A percentile compares a stretch with the other conserved stretches of the same genome.
These are phyloP conservation scores for Sminthurinus signatus DNA, from an alignment of 1,140 invertebrate genomes.

Conservation along the genomic window DNA sequence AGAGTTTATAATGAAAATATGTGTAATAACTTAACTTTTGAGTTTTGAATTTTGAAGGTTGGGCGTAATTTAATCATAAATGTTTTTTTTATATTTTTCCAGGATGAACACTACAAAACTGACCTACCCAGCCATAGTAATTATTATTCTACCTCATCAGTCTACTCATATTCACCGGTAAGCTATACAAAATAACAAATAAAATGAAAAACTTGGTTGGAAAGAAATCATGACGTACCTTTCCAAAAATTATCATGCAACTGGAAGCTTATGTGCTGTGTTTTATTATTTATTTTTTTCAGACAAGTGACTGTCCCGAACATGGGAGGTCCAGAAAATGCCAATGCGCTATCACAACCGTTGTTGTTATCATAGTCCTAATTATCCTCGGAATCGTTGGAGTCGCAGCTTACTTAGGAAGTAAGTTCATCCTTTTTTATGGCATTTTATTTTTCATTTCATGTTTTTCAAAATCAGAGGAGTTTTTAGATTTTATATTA, in stretches of 20 bases:
- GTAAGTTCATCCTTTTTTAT: too few relatives aligned
- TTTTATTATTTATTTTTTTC: slow-evolving; percentile 13
- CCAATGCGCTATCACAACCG: slow-evolving; percentile 22
- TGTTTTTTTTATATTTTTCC: slow-evolving; percentile 15
- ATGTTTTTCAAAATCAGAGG: too few relatives aligned
- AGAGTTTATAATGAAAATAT: too few relatives aligned
- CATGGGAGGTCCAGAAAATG: slow-evolving; percentile 33
- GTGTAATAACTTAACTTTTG: too few relatives aligned
- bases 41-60: too few relatives aligned
- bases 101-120: slow-evolving; percentile 34
- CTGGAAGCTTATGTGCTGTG: too few relatives aligned
- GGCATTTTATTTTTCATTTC: too few relatives aligned
- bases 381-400: slow-evolving; percentile 36
- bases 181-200: neutral
- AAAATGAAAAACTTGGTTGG: neutral
- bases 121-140: slow-evolving; percentile 27
- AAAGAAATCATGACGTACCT: neutral
- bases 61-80: too few relatives aligned
- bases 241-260: too few relatives aligned
- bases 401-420: slow-evolving; percentile 37
- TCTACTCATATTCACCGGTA: slow-evolving; percentile 39
- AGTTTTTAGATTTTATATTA: too few relatives aligned
- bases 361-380: slow-evolving; percentile 31
- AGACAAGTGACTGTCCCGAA: slow-evolving; percentile 41
- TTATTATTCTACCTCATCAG: slow-evolving; percentile 35